phyloP scores from a whole-genome alignment of 2,797 vertebrate species.

The Poeciliopsis infans region DNA sequence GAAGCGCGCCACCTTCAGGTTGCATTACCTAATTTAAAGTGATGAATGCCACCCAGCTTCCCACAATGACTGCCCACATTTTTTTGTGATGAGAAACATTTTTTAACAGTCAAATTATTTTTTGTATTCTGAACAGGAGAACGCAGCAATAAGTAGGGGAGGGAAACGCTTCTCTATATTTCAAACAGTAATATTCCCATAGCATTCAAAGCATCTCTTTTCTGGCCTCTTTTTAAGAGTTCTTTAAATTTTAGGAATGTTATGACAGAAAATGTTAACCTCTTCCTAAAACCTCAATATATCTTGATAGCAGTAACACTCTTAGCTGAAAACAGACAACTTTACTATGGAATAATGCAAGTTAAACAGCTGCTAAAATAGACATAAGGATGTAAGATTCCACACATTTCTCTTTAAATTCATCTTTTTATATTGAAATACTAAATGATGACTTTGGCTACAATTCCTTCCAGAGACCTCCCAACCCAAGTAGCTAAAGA shows the following conservation, averaged over 20 bases:
- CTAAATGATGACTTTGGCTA: not conserved
- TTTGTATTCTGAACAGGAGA: not conserved
- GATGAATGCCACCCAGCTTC: not conserved
- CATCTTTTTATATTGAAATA: not conserved
- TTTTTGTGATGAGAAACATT: not conserved
- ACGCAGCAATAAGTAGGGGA: not conserved
- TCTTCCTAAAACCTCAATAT: not conserved
- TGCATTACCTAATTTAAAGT: not conserved
- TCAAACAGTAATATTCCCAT: not conserved
- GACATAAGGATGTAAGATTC: too few species aligned
- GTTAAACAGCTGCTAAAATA: not conserved
- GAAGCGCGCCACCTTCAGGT: not conserved
- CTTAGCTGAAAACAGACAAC: not conserved
- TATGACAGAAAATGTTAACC: not conserved
- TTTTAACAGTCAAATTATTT: not conserved
- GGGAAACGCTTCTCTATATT: not conserved
- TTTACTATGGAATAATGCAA: not conserved
- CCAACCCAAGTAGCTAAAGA: not conserved
- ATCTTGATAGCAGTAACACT: not conserved
- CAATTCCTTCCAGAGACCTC: not conserved
- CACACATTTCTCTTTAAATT: not conserved
- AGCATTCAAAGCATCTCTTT: not conserved
- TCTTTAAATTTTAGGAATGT: not conserved
- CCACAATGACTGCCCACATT: not conserved
- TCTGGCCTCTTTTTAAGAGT: not conserved